phyloP scores from a whole-genome alignment of 2,797 vertebrate genomes.

The Ceryle rudis region DNA sequence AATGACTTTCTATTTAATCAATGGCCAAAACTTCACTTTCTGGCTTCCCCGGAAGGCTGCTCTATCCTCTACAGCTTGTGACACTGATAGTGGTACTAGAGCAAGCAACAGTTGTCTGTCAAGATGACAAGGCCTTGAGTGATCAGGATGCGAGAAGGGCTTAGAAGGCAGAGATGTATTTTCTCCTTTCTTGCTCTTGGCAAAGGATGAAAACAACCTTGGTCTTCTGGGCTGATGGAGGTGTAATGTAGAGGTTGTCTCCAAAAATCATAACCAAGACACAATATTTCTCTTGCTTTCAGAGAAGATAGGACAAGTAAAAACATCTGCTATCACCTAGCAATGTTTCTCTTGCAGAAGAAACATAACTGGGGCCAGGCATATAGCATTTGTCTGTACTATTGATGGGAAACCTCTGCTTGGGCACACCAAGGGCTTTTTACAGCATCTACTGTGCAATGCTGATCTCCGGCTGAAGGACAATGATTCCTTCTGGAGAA shows the following conservation, averaged over 20 bases:
- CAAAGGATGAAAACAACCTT: not conserved
- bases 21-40: not conserved
- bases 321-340: not conserved
- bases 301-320: not conserved
- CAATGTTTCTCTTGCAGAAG: not conserved
- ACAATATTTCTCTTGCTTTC: not conserved
- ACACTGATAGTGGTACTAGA: not conserved
- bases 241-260: not conserved
- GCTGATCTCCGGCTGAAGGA: not conserved
- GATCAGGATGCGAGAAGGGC: not conserved
- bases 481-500: not conserved
- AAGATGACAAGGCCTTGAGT: not conserved
- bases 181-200: conserved; percentile 10
- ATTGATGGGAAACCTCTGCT: not conserved
- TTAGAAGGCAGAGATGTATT: not conserved
- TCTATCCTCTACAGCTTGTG: not conserved
- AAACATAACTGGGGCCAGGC: not conserved
- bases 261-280: not conserved
- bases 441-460: not conserved
- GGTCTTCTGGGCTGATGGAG: not conserved
- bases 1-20: conserved; percentile 3
- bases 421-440: not conserved
- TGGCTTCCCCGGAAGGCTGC: not conserved
- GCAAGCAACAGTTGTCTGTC: not conserved
- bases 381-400: not conserved